phyloP scores from a whole-genome alignment of 2,888 invertebrate species.

The Pachydiplax longipennis region DNA sequence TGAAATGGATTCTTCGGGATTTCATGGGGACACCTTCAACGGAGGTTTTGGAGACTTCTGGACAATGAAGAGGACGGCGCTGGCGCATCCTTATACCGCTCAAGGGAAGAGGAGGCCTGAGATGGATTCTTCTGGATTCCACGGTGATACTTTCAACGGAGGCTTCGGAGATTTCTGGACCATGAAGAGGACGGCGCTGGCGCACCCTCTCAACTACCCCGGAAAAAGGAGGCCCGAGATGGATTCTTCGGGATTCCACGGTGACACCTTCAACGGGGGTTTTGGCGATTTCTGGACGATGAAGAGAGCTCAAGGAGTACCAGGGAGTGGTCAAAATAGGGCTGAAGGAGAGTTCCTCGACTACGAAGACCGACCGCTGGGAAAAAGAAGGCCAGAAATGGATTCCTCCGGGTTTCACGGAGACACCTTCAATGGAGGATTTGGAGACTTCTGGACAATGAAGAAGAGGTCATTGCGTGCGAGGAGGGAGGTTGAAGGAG shows the following conservation, averaged over 20 bases:
- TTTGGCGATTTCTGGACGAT: constrained; percentile 55
- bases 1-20: constrained; percentile 53
- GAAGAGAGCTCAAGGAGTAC: constrained; percentile 50
- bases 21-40: constrained; percentile 56
- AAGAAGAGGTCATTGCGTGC: constrained; percentile 46
- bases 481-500: background rate
- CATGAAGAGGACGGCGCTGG: constrained; percentile 51
- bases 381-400: constrained; percentile 53
- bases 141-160: constrained; percentile 56
- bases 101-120: constrained; percentile 52
- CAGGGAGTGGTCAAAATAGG: background rate
- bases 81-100: background rate
- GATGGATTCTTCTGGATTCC: constrained; percentile 55
- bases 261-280: constrained; percentile 55
- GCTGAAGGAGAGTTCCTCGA: background rate
- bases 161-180: constrained; percentile 56
- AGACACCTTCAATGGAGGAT: constrained; percentile 56
- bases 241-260: constrained; percentile 54
- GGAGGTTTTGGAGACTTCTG: constrained; percentile 56
- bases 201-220: background rate
- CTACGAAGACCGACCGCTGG: background rate
- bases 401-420: constrained; percentile 56
- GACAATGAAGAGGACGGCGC: constrained; percentile 53
- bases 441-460: constrained; percentile 56
- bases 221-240: constrained; percentile 53